Evolutionary conservation across 2,888 invertebrate genomes (phyloP), one percentile per base, ranked within the genome.

Genomic region (Fabriciana adippe): DNA sequence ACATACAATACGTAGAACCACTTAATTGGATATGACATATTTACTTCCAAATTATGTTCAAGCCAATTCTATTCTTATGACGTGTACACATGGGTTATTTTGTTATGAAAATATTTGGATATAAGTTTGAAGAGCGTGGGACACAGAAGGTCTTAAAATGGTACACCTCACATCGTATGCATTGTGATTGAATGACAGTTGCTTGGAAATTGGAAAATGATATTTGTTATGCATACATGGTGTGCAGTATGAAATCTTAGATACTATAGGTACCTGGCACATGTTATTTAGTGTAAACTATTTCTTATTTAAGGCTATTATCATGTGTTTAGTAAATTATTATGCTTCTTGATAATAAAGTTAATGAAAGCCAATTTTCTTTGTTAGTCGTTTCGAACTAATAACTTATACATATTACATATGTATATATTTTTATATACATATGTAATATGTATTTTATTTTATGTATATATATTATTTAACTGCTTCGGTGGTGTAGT

Each of bases 121-220:
- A 1, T 59, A 21, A 18, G 59, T 45, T 48, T 62, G 50, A 63
- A 61, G 14, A 64, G 47, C 51, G 60, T 61, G 64, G 63, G 53
- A 66, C 62, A 47, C 48, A 51, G 55, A 55, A 60, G 41, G 55
- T 54, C 64, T 66, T 53, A 63, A 66, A 66, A 70, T 66, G 67
- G 62, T 59, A 54, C 55, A 66, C 53, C 71, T 68, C 64, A 71
- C 69, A 69, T 66, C 66, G 61, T 64, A 71, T 69, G 65, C 64
- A 69, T 64, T 67, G 62, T 67, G 64, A 64, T 71, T 65, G 62
- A 63, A 55, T 71, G 67, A 69, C 71, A 71, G 62, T 69, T 67
- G 71, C 69, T 62, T 65, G 64, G 64, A 71, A 71, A 67, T 68
- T 70, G 62, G 65, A 70, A 70, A 61, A 68, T 59, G 59, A 63